Evolutionary conservation across 2,888 invertebrate species (phyloP), one percentile per base, ranked within the genome.

Genomic region (Lissonota sp.): DNA sequence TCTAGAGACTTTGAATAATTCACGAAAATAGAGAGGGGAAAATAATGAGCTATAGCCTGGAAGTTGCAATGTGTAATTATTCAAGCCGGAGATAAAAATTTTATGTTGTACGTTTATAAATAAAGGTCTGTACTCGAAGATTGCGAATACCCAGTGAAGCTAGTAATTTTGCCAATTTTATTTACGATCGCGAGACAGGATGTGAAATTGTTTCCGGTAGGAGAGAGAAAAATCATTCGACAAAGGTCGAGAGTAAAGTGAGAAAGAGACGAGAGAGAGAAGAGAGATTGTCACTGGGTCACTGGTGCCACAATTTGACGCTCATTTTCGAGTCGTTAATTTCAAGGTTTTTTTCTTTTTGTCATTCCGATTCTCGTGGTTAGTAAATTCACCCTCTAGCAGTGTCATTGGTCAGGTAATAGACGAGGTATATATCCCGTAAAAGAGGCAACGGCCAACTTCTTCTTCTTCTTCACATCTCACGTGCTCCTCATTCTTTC

Each of bases 261-360:
- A 51, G 26, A 53, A 40, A n/a, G 12, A 73, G 44, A 12, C 37
- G 57, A 42, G 40, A 57, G 46, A 10, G 10, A 10, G 42, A 26
- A 39, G 46, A 2, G 46, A 57, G 49, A 8, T 53, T 42, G 49
- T 44, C 69, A 76, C 39, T 76, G 62, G 75, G 75, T 76, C 75
- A 76, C 7, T 26, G 16, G 10, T 8, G 3, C 8, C 49, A 8
- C 37, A 12, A 37, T 39, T 66, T 39, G 6, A 37, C 10, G 8
- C n/a, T 53, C 12, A 58, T 58, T 26, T 39, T 12, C 37, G 39
- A 58, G 26, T 12, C n/a, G 0, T 60, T 42, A 6, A 44, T 42
- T 5, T 26, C 3, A n/a, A 26, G 26, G 26, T 3, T 37, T 62
- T 39, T 26, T 39, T 26, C 39, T 40, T 55, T 55, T 12, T 39